phyloP scores from a whole-genome alignment of 1,140 invertebrate genomes.

The Zaprionus kolodkinae region DNA sequence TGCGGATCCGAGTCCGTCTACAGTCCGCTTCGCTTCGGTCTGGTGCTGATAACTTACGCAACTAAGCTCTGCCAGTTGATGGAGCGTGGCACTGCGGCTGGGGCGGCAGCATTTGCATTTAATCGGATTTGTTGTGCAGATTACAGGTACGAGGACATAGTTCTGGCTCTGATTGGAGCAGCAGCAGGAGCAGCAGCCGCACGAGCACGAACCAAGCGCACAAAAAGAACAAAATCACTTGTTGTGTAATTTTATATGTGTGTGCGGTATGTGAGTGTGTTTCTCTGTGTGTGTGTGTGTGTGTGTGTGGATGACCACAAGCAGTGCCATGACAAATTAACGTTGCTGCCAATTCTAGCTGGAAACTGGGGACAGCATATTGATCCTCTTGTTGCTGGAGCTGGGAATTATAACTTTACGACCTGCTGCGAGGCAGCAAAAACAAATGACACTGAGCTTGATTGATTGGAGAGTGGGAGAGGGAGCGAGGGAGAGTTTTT shows the following conservation, averaged over 20 bases:
- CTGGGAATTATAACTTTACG: constrained; percentile 11
- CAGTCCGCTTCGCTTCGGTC: not conserved
- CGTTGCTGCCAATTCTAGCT: constrained; percentile 58
- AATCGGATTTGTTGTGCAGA: constrained; percentile 76
- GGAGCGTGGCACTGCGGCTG: not conserved
- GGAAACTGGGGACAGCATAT: constrained; percentile 42
- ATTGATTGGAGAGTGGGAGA: not conserved
- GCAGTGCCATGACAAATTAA: constrained; percentile 79
- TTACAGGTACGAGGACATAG: constrained; percentile 62
- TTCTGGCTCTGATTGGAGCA: constrained; percentile 40
- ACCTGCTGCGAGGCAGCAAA: constrained; percentile 5
- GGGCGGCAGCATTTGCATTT: constrained; percentile 69
- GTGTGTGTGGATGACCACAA: constrained; percentile 50
- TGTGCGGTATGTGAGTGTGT: constrained; percentile 17
- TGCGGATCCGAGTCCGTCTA: not conserved
- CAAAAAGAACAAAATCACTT: constrained; percentile 65
- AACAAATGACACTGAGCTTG: constrained; percentile 6
- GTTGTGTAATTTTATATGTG: constrained; percentile 65
- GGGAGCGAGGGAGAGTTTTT: not conserved
- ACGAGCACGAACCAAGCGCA: constrained; percentile 5
- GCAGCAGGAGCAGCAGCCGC: constrained; percentile 2
- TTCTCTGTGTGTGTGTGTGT: constrained; percentile 30
- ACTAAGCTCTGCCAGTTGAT: constrained; percentile 65
- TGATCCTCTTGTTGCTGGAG: constrained; percentile 37
- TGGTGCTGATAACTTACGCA: constrained; percentile 74